Evolutionary conservation across 2,797 vertebrate species (phyloP), one percentile per base, ranked within the genome.

Genomic region (Zenarchopterus dispar): DNA sequence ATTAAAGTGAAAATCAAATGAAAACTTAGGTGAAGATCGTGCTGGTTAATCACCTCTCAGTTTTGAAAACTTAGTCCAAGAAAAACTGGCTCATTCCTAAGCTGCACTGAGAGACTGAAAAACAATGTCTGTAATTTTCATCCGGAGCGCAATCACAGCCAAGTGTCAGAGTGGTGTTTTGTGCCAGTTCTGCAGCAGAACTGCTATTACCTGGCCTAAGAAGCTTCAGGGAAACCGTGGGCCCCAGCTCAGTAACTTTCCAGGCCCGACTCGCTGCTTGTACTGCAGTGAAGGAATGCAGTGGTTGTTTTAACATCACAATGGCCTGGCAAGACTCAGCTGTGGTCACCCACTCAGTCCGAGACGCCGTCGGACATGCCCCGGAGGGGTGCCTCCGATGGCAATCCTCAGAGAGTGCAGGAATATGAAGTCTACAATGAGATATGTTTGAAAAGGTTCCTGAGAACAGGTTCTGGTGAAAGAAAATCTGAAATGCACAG

Each of bases 261-360:
- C 86, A 84, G 75, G 56, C 73, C 73, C 67, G 57, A 72, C 73
- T 73, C 48, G 21, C 54, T 46, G 69, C 75, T 87, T 66, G 56
- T 62, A 63, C 76, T 87, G 83, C 81, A 73, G 70, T 48, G 71
- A 59, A 85, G 84, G 87, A 92, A 91, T 92, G 88, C 81, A 77
- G 85, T 58, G 84, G 85, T 88, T 92, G 84, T 87, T 90, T 88
- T 88, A 89, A 82, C 81, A 86, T 84, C 73, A 91, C 88, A 91
- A 90, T 87, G 85, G 75, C 81, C 89, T 88, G 88, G 88, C 82
- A 73, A 75, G 71, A 61, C 59, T 75, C 54, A 49, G 59, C 73
- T 82, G 81, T 76, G 84, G 88, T 83, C 75, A 55, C 87, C 73
- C 82, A 50, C 70, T 79, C 18, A 59, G 75, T 83, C 73, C 52